phyloP scores from a whole-genome alignment of 2,113 vertebrate genomes.

The Oryzias javanicus region DNA sequence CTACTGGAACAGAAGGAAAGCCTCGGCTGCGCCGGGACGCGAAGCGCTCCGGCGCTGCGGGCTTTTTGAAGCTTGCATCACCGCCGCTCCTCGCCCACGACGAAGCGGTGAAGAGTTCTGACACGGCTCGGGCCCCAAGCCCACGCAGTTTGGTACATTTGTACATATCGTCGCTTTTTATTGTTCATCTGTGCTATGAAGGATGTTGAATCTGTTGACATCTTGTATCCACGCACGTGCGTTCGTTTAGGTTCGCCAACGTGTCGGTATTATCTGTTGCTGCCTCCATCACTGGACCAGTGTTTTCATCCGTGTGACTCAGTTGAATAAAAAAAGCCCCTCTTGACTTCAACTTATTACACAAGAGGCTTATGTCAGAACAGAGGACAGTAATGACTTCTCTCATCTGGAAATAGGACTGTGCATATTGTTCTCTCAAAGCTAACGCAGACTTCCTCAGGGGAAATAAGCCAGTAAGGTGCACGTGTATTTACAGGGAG shows the following conservation, averaged over 20 bases:
- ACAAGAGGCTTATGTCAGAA: constrained; percentile 39
- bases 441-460: constrained; percentile 1
- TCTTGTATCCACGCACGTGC: background rate
- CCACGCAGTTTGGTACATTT: constrained; percentile 30
- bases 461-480: constrained; percentile 1
- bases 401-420: constrained; percentile 38
- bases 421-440: constrained; percentile 15
- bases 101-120: constrained; percentile 53
- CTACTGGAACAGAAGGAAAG: constrained; percentile 39
- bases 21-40: constrained; percentile 47
- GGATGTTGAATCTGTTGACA: constrained; percentile 18
- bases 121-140: constrained; percentile 27
- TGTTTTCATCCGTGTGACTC: constrained; percentile 43
- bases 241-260: constrained; percentile 30
- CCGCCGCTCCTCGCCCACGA: constrained; percentile 39
- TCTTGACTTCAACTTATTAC: constrained; percentile 37
- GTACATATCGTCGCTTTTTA: constrained; percentile 2
- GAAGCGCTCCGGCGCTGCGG: constrained; percentile 31
- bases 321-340: constrained; percentile 40
- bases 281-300: constrained; percentile 5
- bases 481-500: constrained; percentile 17
- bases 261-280: background rate
- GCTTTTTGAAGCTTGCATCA: constrained; percentile 54
- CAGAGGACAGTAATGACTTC: constrained; percentile 35
- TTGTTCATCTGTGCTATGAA: background rate